Evolutionary conservation across 1,140 invertebrate genomes (phyloP), one percentile per base, ranked within the genome.

Genomic region (Phthorimaea operculella): DNA sequence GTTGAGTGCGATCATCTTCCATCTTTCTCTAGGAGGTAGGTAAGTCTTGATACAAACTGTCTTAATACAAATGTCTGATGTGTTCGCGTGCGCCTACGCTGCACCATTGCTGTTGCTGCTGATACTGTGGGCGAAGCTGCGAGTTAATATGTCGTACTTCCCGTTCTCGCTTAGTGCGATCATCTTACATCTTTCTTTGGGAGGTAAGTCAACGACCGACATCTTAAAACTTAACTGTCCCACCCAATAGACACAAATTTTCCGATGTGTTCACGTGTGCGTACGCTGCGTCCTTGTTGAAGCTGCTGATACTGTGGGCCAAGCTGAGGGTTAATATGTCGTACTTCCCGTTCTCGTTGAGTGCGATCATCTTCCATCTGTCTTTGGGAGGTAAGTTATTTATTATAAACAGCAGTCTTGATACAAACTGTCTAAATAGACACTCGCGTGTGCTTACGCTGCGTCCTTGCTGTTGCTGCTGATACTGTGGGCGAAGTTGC

Each of bases 211-310:
- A n/a, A n/a, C n/a, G n/a, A n/a, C n/a, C n/a, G n/a, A n/a, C n/a
- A n/a, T n/a, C n/a, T n/a, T n/a, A n/a, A n/a, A n/a, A n/a, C n/a
- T n/a, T n/a, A n/a, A n/a, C n/a, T n/a, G n/a, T n/a, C n/a, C n/a
- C n/a, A n/a, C n/a, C n/a, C n/a, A n/a, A n/a, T 4, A 4, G 2
- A 28, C 2, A 28, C 21, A 4, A n/a, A n/a, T n/a, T 99, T 33
- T 98, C 97, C 0, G 92, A 96, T 76, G 88, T 96, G 21, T 99
- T 99, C 81, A 97, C 96, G 52, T n/a, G n/a, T n/a, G n/a, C n/a
- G n/a, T n/a, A n/a, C n/a, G n/a, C n/a, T n/a, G n/a, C n/a, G n/a
- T n/a, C n/a, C n/a, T n/a, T n/a, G n/a, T n/a, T n/a, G n/a, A n/a
- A n/a, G n/a, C n/a, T n/a, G n/a, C n/a, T n/a, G 34, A 83, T 92